Evolutionary conservation across 2,797 vertebrate species (phyloP).

Genomic region (Glossophaga mutica): DNA sequence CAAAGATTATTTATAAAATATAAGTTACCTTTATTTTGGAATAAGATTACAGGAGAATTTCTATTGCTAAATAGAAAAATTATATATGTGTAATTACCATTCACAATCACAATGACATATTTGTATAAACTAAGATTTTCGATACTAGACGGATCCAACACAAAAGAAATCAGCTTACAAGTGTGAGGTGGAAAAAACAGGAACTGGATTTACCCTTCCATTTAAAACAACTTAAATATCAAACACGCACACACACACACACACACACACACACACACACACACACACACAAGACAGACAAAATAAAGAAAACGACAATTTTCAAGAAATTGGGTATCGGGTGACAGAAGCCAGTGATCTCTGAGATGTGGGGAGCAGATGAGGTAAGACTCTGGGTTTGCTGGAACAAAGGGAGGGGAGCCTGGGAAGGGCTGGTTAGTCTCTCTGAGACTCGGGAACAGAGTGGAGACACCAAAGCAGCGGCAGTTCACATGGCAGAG

Average conservation of each 20-base stretch:
- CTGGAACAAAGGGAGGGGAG: neutral
- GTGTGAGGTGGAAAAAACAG: neutral
- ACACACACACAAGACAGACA: neutral
- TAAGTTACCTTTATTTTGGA: neutral
- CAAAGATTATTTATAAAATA: neutral
- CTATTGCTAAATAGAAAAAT: neutral
- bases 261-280: too few relatives aligned
- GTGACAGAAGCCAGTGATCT: neutral
- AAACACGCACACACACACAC: neutral
- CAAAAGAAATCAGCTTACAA: neutral
- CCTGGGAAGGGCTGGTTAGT: neutral
- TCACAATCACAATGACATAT: neutral
- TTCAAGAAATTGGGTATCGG: neutral
- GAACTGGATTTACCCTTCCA: neutral
- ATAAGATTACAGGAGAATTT: constrained; percentile 3
- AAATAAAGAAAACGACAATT: neutral
- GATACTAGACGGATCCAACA: neutral
- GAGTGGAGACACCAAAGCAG: neutral
- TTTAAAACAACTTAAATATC: neutral
- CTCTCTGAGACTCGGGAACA: neutral
- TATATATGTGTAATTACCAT: neutral
- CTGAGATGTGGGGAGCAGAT: neutral
- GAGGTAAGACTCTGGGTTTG: neutral
- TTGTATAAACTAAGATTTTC: constrained; percentile 21
- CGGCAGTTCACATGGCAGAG: neutral